Conservation (phyloP, 2,113 vertebrate species). For the Lophotis ruficrista region DNA sequence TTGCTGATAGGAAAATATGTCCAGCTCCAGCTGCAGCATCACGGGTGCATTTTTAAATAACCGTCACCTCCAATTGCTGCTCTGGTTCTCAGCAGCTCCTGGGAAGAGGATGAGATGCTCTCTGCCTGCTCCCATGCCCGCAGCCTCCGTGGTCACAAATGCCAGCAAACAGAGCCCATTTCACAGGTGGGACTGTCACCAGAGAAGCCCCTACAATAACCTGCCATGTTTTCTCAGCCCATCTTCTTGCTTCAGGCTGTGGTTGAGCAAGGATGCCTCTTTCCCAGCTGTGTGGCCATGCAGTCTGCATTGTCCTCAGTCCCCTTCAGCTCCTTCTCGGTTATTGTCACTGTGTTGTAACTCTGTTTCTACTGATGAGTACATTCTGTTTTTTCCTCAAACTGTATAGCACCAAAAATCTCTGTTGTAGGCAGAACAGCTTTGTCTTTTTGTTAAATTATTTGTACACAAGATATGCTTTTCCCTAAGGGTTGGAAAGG, state of each 20-base stretch:
- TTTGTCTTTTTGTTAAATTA: neutral
- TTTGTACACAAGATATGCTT: neutral
- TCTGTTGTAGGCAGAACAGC: neutral
- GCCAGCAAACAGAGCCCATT: neutral
- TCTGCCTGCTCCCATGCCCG: neutral
- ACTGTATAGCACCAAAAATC: neutral
- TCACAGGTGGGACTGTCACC: neutral
- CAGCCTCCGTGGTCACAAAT: neutral
- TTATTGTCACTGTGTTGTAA: neutral
- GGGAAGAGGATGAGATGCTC: neutral
- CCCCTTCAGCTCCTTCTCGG: neutral
- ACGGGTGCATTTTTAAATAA: neutral
- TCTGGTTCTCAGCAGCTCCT: neutral
- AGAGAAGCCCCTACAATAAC: neutral
- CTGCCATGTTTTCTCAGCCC: neutral
- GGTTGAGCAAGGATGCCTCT: neutral
- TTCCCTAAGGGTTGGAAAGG: neutral
- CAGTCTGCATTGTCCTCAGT: neutral
- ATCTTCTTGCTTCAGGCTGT: neutral
- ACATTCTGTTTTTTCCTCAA: neutral
- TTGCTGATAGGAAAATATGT: neutral
- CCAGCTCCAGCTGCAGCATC: neutral
- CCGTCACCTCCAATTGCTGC: neutral
- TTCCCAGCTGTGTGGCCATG: neutral
- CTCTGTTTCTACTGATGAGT: neutral